Evolutionary conservation across 2,797 vertebrate genomes (phyloP), one percentile per base, ranked within the genome.

Genomic region (Hypotaenidia philippensis): DNA sequence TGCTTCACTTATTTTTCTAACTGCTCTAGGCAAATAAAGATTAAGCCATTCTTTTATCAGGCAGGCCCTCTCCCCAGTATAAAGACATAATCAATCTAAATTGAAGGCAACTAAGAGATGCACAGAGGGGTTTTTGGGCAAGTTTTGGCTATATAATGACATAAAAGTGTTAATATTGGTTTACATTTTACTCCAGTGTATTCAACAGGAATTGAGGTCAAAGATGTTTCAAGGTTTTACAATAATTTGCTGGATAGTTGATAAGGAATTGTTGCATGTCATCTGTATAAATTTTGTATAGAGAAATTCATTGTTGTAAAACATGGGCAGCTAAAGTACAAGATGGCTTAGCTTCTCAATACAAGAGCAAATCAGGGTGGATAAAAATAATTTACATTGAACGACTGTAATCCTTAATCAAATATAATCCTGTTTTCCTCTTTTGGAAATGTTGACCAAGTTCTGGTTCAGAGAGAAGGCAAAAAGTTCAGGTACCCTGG

Each of bases 21-120:
- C 84, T 97, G 97, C 96, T 97, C 96, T 96, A 97, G 97, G 97
- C 97, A 98, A 97, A 96, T 97, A 97, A 94, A 98, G 97, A 98
- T 97, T 97, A 97, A 97, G 85, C 83, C 94, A 97, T 97, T 95
- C 96, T 97, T 98, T 96, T 93, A 95, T 91, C 87, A 96, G 94
- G 85, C 93, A 96, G 92, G 88, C 87, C 96, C 52, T 96, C 83
- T 96, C 60, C 69, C n/a, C 86, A 71, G 86, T 50, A 96, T 94
- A 94, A 96, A 97, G 96, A 94, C 81, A 84, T 93, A 97, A 97
- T 97, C 92, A 97, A 97, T 97, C 97, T 96, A 96, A 94, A 97
- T 91, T 15, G 75, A 96, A 94, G 89, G 93, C 92, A 87, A 91
- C 63, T 78, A 93, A 89, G 87, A 94, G 79, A 94, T 92, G 76